phyloP scores from a whole-genome alignment of 35 echinoderm and acorn worm species.

The Anneissia japonica region DNA sequence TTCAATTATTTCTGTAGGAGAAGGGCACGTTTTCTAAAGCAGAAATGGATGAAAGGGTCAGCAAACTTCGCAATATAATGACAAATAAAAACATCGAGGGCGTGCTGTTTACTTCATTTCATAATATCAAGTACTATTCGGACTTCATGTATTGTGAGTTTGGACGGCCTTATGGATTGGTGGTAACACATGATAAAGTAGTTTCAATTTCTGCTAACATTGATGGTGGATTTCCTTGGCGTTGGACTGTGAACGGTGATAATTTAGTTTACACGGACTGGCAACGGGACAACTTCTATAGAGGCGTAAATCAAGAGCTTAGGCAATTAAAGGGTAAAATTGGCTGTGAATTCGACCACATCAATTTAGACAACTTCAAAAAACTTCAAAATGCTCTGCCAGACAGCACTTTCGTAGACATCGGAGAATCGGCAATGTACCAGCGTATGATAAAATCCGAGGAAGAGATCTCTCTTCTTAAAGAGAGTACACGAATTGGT shows the following conservation, averaged over 20 bases:
- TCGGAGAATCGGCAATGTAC: constrained; percentile 72
- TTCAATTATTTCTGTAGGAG: constrained; percentile 28
- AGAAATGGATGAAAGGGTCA: constrained; percentile 62
- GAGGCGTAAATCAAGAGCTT: constrained; percentile 54
- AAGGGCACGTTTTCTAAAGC: constrained; percentile 71
- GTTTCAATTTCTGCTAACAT: constrained; percentile 58
- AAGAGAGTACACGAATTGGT: constrained; percentile 61
- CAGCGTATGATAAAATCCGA: constrained; percentile 76
- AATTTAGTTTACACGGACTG: constrained; percentile 84
- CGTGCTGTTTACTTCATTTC: constrained; percentile 76
- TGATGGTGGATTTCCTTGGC: constrained; percentile 81
- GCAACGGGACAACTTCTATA: constrained; percentile 84
- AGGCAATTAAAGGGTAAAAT: constrained; percentile 43
- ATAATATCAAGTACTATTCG: constrained; percentile 88
- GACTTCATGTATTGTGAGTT: constrained; percentile 85
- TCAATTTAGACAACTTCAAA: constrained; percentile 56
- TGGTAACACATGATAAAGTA: constrained; percentile 79
- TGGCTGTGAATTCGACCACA: constrained; percentile 79
- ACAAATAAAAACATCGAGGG: constrained; percentile 47
- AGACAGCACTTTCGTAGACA: constrained; percentile 51
- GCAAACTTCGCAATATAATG: constrained; percentile 62
- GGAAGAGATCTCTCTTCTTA: constrained; percentile 83
- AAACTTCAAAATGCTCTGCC: constrained; percentile 61
- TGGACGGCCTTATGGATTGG: constrained; percentile 71
- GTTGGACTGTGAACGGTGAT: constrained; percentile 48